Percentiles rank a stretch among this genome's conserved stretches.
Evolutionary conservation across 1,140 invertebrate genomes (phyloP).

Genomic region (Drosophila mojavensis): DNA sequence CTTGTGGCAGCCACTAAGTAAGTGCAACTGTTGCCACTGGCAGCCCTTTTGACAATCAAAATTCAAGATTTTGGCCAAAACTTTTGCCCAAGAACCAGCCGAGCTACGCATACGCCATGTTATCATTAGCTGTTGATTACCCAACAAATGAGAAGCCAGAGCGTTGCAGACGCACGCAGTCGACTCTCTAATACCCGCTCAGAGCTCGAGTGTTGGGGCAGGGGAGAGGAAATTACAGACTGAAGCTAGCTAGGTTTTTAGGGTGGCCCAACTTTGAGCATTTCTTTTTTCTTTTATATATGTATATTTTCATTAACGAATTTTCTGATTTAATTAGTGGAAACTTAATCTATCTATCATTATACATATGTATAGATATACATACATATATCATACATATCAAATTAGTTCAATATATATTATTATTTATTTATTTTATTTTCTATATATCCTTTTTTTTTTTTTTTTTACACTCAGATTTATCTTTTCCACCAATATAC

Average conservation of each 20-base stretch:
- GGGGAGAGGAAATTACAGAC: not conserved
- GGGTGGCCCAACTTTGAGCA: too few species aligned
- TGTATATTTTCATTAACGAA: too few species aligned
- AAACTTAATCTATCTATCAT: too few species aligned
- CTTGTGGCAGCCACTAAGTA: slow-evolving; percentile 2
- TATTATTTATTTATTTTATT: too few species aligned
- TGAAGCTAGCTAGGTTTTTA: too few species aligned
- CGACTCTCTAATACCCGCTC: not conserved
- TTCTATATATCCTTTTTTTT: too few species aligned
- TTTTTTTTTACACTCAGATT: too few species aligned
- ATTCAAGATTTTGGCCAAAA: slow-evolving; percentile 42
- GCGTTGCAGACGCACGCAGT: not conserved
- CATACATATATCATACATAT: too few species aligned
- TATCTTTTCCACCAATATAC: not conserved
- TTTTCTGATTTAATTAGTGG: too few species aligned
- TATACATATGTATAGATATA: too few species aligned
- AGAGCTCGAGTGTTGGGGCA: not conserved
- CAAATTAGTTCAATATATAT: too few species aligned
- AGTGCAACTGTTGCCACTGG: slow-evolving; percentile 41
- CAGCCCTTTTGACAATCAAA: slow-evolving; percentile 31
- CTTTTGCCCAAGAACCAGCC: slow-evolving; percentile 3
- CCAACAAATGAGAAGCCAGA: not conserved
- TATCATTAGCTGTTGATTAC: slow-evolving; percentile 59
- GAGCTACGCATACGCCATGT: slow-evolving; percentile 43
- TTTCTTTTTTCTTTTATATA: too few species aligned